Percentiles rank a stretch among this genome's conserved stretches.
phyloP scores from a whole-genome alignment of 2,888 invertebrate genomes.

The Leptopilina syphax region DNA sequence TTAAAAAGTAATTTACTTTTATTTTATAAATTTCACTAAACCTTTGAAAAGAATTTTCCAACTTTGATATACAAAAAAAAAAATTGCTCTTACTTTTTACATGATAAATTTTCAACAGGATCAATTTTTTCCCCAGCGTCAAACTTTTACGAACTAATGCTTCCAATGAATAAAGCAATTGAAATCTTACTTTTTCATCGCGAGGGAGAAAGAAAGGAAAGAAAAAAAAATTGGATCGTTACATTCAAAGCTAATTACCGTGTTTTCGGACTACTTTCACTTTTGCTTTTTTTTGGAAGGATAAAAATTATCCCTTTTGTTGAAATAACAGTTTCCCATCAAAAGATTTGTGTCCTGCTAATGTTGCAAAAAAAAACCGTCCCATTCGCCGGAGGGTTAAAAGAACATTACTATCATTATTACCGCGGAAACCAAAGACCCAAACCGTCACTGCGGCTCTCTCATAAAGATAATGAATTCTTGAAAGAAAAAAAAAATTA shows the following conservation, averaged over 20 bases:
- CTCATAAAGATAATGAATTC: slow-evolving; percentile 35
- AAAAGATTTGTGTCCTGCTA: slow-evolving; percentile 24
- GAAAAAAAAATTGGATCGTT: not conserved
- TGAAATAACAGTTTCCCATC: not conserved
- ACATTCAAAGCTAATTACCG: slow-evolving; percentile 1
- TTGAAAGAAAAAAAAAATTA: not conserved
- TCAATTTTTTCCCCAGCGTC: not conserved
- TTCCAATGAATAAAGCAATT: slow-evolving; percentile 2
- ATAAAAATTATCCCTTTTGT: not conserved
- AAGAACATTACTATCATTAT: slow-evolving; percentile 19
- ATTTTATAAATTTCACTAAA: no score
- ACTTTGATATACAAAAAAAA: no score
- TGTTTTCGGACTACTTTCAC: not conserved
- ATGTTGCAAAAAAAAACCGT: slow-evolving; percentile 10
- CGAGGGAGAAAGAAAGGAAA: no score
- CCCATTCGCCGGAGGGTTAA: slow-evolving; percentile 4
- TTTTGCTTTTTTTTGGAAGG: no score
- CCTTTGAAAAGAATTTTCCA: no score
- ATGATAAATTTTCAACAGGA: not conserved
- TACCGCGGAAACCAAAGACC: slow-evolving; percentile 22
- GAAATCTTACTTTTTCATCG: not conserved
- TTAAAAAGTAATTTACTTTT: no score
- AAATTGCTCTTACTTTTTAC: no score
- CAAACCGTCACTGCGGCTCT: slow-evolving; percentile 3
- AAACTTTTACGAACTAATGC: not conserved